Conservation (phyloP, 64 coral and sea anemone genomes). For the Actinia tenebrosa region DNA sequence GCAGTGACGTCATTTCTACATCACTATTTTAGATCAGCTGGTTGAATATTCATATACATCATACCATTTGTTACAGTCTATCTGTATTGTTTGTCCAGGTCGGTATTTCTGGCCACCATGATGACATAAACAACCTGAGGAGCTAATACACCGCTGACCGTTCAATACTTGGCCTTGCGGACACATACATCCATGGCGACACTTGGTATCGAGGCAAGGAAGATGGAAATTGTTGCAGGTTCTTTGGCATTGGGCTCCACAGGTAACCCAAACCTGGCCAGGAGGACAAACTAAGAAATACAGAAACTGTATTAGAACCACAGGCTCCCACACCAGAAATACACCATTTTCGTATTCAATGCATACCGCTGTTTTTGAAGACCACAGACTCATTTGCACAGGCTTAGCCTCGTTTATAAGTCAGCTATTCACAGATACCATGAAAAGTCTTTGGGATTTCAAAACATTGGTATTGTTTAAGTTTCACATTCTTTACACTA, state of each 20-base stretch:
- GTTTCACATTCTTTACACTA: not conserved
- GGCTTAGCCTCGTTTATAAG: no score
- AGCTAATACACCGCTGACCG: conserved; percentile 65
- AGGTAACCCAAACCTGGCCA: conserved; percentile 53
- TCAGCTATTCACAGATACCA: no score
- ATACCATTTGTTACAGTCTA: conserved; percentile 79
- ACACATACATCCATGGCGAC: conserved; percentile 69
- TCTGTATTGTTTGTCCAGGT: conserved; percentile 55
- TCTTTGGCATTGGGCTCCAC: conserved; percentile 62
- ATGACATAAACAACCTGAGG: conserved; percentile 75
- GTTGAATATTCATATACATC: not conserved
- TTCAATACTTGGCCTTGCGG: conserved; percentile 59
- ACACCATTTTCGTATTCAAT: no score
- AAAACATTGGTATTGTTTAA: not conserved
- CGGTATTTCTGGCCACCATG: conserved; percentile 52
- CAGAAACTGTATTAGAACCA: not conserved
- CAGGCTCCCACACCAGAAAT: no score
- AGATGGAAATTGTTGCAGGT: conserved; percentile 73
- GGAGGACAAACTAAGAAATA: conserved; percentile 43
- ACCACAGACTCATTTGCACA: no score
- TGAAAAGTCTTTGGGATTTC: no score
- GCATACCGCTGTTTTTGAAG: no score
- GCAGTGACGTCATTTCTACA: no score
- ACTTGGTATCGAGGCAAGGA: conserved; percentile 52
- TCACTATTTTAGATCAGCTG: no score